Percentiles rank a stretch among this genome's conserved stretches.
These are phyloP conservation scores for Epistrophella euchroma DNA, from an alignment of 2,888 invertebrate species.

Conservation along the genomic window DNA sequence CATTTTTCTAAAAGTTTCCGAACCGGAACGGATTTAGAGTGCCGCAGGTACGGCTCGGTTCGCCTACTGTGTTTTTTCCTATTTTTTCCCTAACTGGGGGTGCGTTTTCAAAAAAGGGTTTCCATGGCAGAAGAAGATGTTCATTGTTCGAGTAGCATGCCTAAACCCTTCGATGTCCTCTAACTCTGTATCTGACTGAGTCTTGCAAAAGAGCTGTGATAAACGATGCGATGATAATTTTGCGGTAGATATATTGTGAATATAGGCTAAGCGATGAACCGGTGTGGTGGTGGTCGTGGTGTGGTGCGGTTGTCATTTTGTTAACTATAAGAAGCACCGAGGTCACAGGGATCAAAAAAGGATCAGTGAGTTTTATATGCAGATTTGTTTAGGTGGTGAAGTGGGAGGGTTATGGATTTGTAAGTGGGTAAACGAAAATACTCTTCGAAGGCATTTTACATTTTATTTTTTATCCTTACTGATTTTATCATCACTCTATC, in stretches of 20 bases:
- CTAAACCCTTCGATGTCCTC: constrained; percentile 45
- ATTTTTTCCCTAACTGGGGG: constrained; percentile 31
- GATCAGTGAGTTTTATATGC: constrained; percentile 75
- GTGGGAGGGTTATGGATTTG: constrained; percentile 62
- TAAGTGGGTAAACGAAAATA: constrained; percentile 15
- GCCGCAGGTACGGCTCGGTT: constrained; percentile 61
- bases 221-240: constrained; percentile 76
- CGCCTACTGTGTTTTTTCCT: constrained; percentile 44
- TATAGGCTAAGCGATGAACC: constrained; percentile 66
- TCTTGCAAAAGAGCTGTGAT: constrained; percentile 63
- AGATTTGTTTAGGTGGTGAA: constrained; percentile 57
- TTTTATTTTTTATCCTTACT: constrained; percentile 63
- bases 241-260: constrained; percentile 71
- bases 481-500: constrained; percentile 67
- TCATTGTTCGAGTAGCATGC: constrained; percentile 31
- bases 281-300: constrained; percentile 39
- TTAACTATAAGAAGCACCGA: constrained; percentile 38
- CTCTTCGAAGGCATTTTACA: constrained; percentile 60
- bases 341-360: constrained; percentile 76
- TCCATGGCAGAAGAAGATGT: constrained; percentile 18
- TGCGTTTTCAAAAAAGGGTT: constrained; percentile 58
- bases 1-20: constrained; percentile 65
- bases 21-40: constrained; percentile 76
- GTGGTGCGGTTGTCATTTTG: constrained; percentile 62
- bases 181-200: constrained; percentile 40